Base-by-base conservation (phyloP, 2,888 invertebrate genomes). In the Lepidonotus clava region DNA sequence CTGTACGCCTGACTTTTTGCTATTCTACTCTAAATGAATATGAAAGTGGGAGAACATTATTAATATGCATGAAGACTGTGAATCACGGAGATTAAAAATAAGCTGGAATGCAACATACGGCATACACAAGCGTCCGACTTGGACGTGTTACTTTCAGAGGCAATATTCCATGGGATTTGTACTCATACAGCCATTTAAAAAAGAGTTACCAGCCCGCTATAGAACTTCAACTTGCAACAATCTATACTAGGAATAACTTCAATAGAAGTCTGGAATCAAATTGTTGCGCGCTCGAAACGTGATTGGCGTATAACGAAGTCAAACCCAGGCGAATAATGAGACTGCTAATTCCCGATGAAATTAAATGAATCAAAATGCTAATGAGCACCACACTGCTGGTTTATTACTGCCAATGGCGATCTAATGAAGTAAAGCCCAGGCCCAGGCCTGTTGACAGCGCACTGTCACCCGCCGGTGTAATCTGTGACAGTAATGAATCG, bases 351-450 rank as follows among this genome's bases (percentile, higher is more conserved):
- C 61, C 28, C 61, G 28, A 61, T 61, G 61, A 61, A 61, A 61
- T 61, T 61, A 61, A 61, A 61, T 61, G 61, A 61, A 61, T 61
- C 61, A 61, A 61, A 61, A 61, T 61, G 61, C 61, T 61, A 61
- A 61, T 61, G 61, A 61, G 61, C 28, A 32, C 61, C 28, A 28
- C 61, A n/a, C 28, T 61, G 61, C 28, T 61, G 61, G 61, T 61
- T 61, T 61, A 61, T 61, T 61, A 61, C n/a, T 24, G 61, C 61
- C 28, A 11, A 11, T 28, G 61, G n/a, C 2, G 61, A n/a, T 61
- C 61, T 61, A 61, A 61, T 61, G 61, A 61, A 61, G 61, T 61
- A 32, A 61, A 61, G 61, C 24, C 24, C 28, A 61, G 61, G 28
- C 61, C 28, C 28, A 32, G 61, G 4, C 61, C 61, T n/a, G n/a